phyloP scores from a whole-genome alignment of 1,140 invertebrate genomes.

The Bombus ignitus region DNA sequence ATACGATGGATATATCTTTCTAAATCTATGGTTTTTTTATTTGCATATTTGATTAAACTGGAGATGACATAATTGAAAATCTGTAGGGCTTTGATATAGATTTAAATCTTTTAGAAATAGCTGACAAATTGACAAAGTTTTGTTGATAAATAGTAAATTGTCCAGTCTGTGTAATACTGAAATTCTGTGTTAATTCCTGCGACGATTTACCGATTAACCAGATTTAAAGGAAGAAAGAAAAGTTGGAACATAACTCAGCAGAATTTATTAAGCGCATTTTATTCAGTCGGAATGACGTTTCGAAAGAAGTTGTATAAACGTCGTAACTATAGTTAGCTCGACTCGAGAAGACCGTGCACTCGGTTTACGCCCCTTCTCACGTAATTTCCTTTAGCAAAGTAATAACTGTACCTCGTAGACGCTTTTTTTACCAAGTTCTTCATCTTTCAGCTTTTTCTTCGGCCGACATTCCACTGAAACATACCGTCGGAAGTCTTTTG shows the following conservation, averaged over 20 bases:
- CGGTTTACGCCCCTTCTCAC: background rate
- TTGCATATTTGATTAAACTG: too few species aligned
- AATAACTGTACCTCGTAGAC: conserved; percentile 14
- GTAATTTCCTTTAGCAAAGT: conserved; percentile 31
- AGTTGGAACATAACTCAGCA: background rate
- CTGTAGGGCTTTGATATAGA: too few species aligned
- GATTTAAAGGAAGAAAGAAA: too few species aligned
- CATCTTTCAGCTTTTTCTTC: background rate
- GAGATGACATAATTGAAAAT: too few species aligned
- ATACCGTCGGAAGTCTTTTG: background rate
- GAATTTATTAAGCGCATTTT: background rate
- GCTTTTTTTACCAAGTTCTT: background rate
- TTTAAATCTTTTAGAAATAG: too few species aligned
- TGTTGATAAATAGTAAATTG: too few species aligned
- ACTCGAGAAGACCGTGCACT: background rate
- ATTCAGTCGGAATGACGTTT: background rate
- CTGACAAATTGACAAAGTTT: too few species aligned
- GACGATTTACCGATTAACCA: too few species aligned
- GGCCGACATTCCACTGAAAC: background rate
- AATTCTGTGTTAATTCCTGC: too few species aligned
- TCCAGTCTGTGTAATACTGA: too few species aligned
- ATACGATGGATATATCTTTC: too few species aligned
- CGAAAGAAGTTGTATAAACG: conserved; percentile 1
- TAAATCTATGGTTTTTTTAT: too few species aligned
- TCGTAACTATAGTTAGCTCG: background rate